These are phyloP conservation scores for Rhogogaster chlorosoma DNA, from an alignment of 2,888 invertebrate species.

Conservation along the genomic window DNA sequence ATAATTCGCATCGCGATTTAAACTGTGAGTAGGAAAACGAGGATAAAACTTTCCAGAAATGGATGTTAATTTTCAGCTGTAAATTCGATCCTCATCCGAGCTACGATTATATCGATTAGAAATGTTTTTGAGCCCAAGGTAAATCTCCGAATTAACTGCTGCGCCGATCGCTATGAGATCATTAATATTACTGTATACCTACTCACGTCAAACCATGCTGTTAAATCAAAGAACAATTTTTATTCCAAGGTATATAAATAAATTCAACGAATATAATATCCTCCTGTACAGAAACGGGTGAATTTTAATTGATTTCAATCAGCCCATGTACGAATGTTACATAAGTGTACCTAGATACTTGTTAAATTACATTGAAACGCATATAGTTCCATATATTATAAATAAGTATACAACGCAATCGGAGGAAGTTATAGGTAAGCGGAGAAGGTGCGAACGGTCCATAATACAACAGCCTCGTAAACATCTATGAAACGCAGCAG, in stretches of 20 bases:
- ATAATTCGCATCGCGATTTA: neutral
- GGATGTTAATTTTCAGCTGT: neutral
- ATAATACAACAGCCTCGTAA: slow-evolving; percentile 22
- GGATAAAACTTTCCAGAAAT: neutral
- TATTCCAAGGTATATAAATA: neutral
- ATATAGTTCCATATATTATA: neutral
- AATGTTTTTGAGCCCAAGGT: neutral
- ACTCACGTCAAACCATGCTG: neutral
- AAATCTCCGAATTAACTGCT: neutral
- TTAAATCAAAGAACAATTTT: neutral
- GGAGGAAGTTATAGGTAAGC: neutral
- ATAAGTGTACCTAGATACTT: neutral
- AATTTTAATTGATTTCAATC: neutral
- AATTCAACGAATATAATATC: neutral
- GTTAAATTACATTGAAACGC: slow-evolving; percentile 14
- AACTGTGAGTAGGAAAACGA: neutral
- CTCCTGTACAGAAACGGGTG: neutral
- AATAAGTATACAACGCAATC: neutral
- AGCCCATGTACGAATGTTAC: neutral
- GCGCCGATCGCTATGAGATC: neutral
- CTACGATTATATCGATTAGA: neutral
- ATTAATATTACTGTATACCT: neutral
- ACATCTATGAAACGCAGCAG: slow-evolving; percentile 27
- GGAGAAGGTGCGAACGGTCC: slow-evolving; percentile 46
- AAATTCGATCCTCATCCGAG: neutral